Conservation (phyloP, 2,797 vertebrate genomes). For the Urocyon cinereoargenteus region DNA sequence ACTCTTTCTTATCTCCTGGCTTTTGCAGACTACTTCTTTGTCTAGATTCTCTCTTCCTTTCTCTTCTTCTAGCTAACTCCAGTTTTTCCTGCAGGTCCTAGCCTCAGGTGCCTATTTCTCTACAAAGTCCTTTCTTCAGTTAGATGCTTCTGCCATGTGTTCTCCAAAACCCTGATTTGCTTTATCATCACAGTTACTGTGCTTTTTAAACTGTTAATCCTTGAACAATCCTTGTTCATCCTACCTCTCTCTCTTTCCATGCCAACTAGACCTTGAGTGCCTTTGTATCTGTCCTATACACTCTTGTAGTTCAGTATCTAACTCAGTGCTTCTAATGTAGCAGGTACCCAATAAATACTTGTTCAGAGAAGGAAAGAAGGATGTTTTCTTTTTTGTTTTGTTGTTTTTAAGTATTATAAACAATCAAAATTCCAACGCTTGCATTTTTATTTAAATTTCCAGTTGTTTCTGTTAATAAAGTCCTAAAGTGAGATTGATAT, state of each 20-base stretch:
- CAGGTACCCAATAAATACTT: constrained; percentile 19
- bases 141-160: background rate
- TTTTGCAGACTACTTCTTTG: background rate
- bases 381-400: background rate
- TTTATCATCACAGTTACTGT: background rate
- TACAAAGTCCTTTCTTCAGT: background rate
- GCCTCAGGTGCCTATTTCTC: background rate
- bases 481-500: background rate
- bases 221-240: background rate
- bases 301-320: background rate
- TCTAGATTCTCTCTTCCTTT: background rate
- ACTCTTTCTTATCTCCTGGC: background rate
- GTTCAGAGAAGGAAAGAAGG: constrained; percentile 28
- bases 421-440: background rate
- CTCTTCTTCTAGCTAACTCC: background rate
- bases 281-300: constrained; percentile 9
- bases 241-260: background rate
- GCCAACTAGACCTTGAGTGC: background rate
- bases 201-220: background rate
- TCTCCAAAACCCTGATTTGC: background rate
- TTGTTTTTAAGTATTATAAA: constrained; percentile 34
- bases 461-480: constrained; percentile 35
- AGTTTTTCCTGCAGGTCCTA: background rate
- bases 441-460: constrained; percentile 44
- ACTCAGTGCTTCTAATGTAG: background rate